Evolutionary conservation across 2,888 invertebrate genomes (phyloP), one percentile per base, ranked within the genome.

Genomic region (Macroteleia sp.): DNA sequence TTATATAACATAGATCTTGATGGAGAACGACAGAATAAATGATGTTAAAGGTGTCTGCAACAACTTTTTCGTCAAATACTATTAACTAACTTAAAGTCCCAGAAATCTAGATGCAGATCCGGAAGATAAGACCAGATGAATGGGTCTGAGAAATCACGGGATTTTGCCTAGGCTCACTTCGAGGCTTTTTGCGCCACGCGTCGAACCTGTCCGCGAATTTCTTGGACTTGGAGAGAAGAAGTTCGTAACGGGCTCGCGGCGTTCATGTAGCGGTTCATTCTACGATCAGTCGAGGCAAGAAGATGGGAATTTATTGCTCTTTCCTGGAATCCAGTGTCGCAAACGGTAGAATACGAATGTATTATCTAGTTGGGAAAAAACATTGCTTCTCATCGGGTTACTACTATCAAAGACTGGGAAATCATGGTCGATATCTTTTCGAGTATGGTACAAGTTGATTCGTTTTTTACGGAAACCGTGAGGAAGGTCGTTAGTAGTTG

Each of bases 121-220:
- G 56, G 41, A 48, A 56, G 64, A 64, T 64, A 48, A 61, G 50
- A 14, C 39, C 44, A 46, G 59, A 59, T 56, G 75, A 67, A 67
- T 67, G 74, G 22, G 41, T 52, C 42, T 42, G 42, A 52, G 32
- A 59, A 69, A 76, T 62, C 34, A 54, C 17, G 17, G 54, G 59
- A 52, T 57, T 80, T 80, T 74, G 78, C 81, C 82, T 84, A 81
- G 85, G 14, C 32, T 34, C 8, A 0, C 2, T 82, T 82, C 82
- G 82, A 77, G 78, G 85, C 88, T 87, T 89, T 88, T 82, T 77
- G 56, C 32, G 44, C 56, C 59, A 62, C 82, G 79, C 73, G 77
- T 79, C 84, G 77, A 83, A 86, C 85, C 79, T 83, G 85, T 86
- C 83, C 61, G 78, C 78, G 28, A 76, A 73, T 52, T 76, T 77